These are phyloP conservation scores for Mohoua ochrocephala DNA, from an alignment of 2,113 vertebrate genomes.

Conservation along the genomic window DNA sequence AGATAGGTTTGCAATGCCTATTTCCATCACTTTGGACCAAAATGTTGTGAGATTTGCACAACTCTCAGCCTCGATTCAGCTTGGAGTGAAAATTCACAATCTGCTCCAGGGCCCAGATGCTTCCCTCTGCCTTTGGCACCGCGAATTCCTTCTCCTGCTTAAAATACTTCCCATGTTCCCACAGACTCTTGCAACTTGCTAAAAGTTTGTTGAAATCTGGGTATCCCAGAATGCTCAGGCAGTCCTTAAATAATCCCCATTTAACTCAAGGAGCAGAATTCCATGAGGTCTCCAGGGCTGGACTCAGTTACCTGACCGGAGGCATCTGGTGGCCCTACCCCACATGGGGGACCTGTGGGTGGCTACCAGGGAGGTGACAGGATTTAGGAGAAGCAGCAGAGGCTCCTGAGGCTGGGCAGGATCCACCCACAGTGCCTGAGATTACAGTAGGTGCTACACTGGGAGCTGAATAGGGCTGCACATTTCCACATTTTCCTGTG, in stretches of 20 bases:
- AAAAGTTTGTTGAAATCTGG: not conserved
- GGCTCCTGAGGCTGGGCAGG: not conserved
- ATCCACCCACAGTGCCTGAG: not conserved
- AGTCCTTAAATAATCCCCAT: not conserved
- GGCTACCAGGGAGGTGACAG: not conserved
- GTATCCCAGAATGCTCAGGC: not conserved
- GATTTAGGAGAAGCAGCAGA: not conserved
- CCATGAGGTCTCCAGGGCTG: not conserved
- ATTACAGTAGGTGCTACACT: not conserved
- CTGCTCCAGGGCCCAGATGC: not conserved
- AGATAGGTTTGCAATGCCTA: not conserved
- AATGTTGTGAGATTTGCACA: not conserved
- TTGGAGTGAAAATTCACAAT: not conserved
- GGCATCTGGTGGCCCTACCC: not conserved
- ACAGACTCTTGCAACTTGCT: not conserved
- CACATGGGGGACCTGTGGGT: not conserved
- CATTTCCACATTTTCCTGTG: not conserved
- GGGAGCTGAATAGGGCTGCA: not conserved
- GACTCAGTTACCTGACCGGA: not conserved
- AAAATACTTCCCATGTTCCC: conserved; percentile 5
- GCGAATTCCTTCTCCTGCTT: not conserved
- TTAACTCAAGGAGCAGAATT: not conserved
- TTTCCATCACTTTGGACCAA: not conserved
- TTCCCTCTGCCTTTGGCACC: conserved; percentile 1
- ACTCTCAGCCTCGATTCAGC: not conserved